Conservation (phyloP, 2,113 vertebrate genomes). For the Periophthalmus modestus region DNA sequence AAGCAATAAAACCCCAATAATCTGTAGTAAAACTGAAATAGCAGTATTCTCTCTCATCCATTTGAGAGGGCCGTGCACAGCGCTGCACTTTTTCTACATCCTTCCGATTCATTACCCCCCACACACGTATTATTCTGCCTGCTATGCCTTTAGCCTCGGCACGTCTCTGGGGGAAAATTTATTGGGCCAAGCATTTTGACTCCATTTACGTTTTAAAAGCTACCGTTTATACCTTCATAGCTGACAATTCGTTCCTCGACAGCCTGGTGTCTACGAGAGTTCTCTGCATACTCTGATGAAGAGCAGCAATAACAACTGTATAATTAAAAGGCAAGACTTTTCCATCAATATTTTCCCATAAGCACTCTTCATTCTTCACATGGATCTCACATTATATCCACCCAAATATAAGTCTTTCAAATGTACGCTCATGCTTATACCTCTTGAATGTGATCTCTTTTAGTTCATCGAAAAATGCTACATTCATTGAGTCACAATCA, state of each 20-base stretch:
- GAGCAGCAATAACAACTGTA: constrained; percentile 7
- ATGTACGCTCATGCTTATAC: not conserved
- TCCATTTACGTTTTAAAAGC: constrained; percentile 77
- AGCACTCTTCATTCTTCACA: not conserved
- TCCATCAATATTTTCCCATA: not conserved
- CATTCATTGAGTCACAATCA: not conserved
- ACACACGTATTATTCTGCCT: constrained; percentile 75
- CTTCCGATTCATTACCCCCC: constrained; percentile 78
- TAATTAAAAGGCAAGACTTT: not conserved
- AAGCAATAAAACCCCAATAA: constrained; percentile 18
- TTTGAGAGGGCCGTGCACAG: constrained; percentile 58
- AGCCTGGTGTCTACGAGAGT: constrained; percentile 45
- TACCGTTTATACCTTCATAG: constrained; percentile 70
- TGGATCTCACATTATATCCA: not conserved
- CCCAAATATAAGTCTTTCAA: not conserved
- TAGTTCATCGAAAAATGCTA: not conserved
- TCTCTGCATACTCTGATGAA: constrained; percentile 54
- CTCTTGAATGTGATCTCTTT: not conserved
- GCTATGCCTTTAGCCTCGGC: constrained; percentile 55
- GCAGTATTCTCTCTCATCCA: constrained; percentile 53
- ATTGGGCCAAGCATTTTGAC: constrained; percentile 76
- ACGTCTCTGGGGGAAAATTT: constrained; percentile 73
- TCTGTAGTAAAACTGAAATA: constrained; percentile 33
- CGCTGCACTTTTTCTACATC: constrained; percentile 63
- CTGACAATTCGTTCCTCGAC: constrained; percentile 54